phyloP scores from a whole-genome alignment of 2,113 vertebrate genomes.

The Entelurus aequoreus region DNA sequence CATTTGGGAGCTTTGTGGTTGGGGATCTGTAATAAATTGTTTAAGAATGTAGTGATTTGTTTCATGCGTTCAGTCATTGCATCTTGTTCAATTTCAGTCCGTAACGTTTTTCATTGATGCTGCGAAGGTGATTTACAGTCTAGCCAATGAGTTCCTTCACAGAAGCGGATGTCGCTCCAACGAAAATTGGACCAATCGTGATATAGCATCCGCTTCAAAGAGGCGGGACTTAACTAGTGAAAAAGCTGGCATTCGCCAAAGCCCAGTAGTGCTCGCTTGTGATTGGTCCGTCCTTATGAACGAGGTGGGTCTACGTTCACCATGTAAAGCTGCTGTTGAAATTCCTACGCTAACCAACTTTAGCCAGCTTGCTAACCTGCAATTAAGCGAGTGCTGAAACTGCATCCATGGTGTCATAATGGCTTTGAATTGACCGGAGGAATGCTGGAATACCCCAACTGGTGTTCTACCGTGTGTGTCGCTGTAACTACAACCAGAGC shows the following conservation, averaged over 20 bases:
- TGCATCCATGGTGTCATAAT: background rate
- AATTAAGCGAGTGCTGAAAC: slow-evolving; percentile 40
- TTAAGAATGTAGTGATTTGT: slow-evolving; percentile 54
- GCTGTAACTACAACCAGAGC: slow-evolving; percentile 39
- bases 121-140: slow-evolving; percentile 18
- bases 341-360: slow-evolving; percentile 76
- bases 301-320: slow-evolving; percentile 49
- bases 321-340: slow-evolving; percentile 65
- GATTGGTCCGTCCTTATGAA: slow-evolving; percentile 37
- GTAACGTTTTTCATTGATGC: slow-evolving; percentile 2
- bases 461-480: slow-evolving; percentile 41
- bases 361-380: slow-evolving; percentile 67
- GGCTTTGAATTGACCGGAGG: slow-evolving; percentile 7
- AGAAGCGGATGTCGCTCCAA: slow-evolving; percentile 42
- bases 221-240: slow-evolving; percentile 36
- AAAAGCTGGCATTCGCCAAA: slow-evolving; percentile 43
- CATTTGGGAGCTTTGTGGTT: slow-evolving; percentile 57
- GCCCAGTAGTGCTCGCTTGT: background rate
- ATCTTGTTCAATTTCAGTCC: background rate
- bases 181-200: slow-evolving; percentile 40
- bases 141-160: slow-evolving; percentile 36
- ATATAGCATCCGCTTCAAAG: background rate
- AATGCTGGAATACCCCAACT: background rate
- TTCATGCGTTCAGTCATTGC: slow-evolving; percentile 8
- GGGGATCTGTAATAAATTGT: slow-evolving; percentile 70